A percentile compares a stretch with the other conserved stretches of the same genome.
phyloP scores from a whole-genome alignment of 1,140 invertebrate genomes.

The Atta cephalotes region DNA sequence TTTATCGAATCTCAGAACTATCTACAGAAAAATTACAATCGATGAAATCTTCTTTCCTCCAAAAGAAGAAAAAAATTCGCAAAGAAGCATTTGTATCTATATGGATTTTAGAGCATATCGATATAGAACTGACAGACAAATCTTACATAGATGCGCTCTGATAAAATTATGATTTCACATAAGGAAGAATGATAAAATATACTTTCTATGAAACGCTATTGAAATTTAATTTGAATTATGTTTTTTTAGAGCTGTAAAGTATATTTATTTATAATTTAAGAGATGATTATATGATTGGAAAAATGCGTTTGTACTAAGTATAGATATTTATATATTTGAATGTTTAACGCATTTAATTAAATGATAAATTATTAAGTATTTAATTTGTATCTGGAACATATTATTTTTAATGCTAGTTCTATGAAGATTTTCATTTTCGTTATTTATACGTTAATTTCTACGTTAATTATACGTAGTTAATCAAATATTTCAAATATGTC shows the following conservation, averaged over 20 bases:
- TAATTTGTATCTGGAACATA: background rate
- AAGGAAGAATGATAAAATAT: background rate
- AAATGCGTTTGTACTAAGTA: background rate
- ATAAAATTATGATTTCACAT: constrained; percentile 21
- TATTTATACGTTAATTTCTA: background rate
- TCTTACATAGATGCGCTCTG: background rate
- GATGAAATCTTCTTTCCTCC: constrained; percentile 21
- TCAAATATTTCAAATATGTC: constrained; percentile 10
- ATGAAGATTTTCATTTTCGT: background rate
- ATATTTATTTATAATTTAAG: background rate
- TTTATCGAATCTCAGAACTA: constrained; percentile 21
- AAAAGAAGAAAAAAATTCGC: background rate
- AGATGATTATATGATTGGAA: background rate
- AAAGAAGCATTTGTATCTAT: constrained; percentile 12
- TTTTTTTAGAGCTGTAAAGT: background rate
- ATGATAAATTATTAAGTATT: background rate
- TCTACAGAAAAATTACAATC: constrained; percentile 2
- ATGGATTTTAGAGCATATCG: constrained; percentile 3
- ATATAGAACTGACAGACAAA: constrained; percentile 12
- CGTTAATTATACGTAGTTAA: constrained; percentile 28
- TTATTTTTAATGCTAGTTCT: background rate
- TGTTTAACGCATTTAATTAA: background rate
- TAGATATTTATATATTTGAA: background rate
- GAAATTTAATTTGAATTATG: constrained; percentile 8
- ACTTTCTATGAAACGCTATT: background rate